Evolutionary conservation across 2,113 vertebrate genomes (phyloP), one percentile per base, ranked within the genome.

Genomic region (Acanthochromis polyacanthus): DNA sequence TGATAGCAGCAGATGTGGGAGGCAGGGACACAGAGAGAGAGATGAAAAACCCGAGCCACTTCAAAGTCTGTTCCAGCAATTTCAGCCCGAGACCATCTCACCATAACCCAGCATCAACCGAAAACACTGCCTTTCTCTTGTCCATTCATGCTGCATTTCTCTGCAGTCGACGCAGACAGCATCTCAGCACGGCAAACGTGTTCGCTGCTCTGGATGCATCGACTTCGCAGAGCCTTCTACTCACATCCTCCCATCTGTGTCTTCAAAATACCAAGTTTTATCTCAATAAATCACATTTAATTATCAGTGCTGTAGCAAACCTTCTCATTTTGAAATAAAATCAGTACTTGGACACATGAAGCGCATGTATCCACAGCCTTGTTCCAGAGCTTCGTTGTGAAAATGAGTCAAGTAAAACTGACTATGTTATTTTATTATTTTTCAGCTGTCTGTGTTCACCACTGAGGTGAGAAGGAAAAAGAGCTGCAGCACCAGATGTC

Each of bases 11-110:
- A 81, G 83, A 89, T 88, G 89, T 84, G 85, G 88, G 82, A 86
- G 88, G 89, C 83, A 84, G 89, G 65, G 72, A 81, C 50, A 65
- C 43, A 60, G 48, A 43, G 72, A 38, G 50, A 68, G 78, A 75
- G 62, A 83, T 70, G 76, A 83, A 86, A 83, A 84, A 80, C 30
- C 71, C 0, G 3, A 65, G 63, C 60, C 78, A 83, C 84, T 89
- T 90, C 82, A 88, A 84, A 92, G 73, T 89, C 84, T 83, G 89
- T 78, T 89, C 72, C 77, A 80, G 75, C 84, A 68, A 75, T 88
- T 89, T 75, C 71, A 71, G 67, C 52, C 52, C 25, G 25, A 72
- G 55, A 86, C 67, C 84, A 36, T 81, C 66, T 22, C 51, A 16
- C 58, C 79, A 48, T 62, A 86, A 67, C 58, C 78, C 66, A 45